Percentiles rank a stretch among this genome's conserved stretches.
These are phyloP conservation scores for Progne subis DNA, from an alignment of 2,113 vertebrate species.

Conservation along the genomic window DNA sequence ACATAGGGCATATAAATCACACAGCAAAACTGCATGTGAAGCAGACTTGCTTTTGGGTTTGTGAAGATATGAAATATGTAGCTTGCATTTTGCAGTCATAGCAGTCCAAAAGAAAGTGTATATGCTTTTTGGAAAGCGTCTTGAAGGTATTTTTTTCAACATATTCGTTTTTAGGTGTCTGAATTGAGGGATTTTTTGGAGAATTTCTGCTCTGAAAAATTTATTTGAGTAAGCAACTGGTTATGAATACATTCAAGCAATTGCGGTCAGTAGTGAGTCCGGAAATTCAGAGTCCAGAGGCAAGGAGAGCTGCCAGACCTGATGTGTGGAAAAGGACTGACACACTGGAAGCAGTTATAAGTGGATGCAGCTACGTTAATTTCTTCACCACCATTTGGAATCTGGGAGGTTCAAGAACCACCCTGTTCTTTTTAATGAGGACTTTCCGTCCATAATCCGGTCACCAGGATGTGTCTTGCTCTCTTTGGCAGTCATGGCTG, in stretches of 20 bases:
- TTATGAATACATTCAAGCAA: neutral
- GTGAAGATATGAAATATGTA: neutral
- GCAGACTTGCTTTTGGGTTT: neutral
- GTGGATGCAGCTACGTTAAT: neutral
- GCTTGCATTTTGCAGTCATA: neutral
- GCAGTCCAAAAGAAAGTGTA: neutral
- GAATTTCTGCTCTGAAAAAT: conserved; percentile 3
- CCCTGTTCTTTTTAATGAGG: neutral
- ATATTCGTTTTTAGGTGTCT: neutral
- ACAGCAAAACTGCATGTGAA: neutral
- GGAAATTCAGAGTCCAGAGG: neutral
- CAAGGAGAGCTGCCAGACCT: neutral
- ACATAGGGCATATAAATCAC: neutral
- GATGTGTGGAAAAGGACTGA: neutral
- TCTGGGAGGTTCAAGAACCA: neutral
- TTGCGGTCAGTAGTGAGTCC: neutral
- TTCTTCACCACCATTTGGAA: neutral
- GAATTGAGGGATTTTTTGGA: neutral
- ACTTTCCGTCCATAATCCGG: neutral
- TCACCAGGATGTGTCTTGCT: neutral
- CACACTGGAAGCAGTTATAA: neutral
- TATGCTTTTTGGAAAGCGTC: neutral
- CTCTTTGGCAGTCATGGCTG: neutral
- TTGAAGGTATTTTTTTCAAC: neutral
- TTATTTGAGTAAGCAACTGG: neutral